Percentiles rank a stretch among this genome's conserved stretches.
phyloP scores from a whole-genome alignment of 2,888 invertebrate species.

The Tachina grossa region DNA sequence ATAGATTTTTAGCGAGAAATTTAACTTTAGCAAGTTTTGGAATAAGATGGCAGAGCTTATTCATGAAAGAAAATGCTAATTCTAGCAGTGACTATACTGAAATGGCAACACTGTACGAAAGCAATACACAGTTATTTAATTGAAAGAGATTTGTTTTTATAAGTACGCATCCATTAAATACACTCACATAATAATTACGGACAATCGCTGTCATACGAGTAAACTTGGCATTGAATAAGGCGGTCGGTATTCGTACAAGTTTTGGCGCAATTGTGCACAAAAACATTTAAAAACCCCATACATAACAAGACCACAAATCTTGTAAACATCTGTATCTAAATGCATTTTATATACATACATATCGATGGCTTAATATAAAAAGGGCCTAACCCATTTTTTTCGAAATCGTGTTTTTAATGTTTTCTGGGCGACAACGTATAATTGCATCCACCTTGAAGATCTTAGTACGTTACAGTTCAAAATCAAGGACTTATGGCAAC shows the following conservation, averaged over 20 bases:
- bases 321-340: background rate
- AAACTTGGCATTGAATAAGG: constrained; percentile 57
- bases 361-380: too few species aligned
- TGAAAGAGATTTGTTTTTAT: background rate
- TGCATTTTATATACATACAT: background rate
- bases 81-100: too few species aligned
- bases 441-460: too few species aligned
- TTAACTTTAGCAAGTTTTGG: too few species aligned
- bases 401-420: too few species aligned
- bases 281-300: constrained; percentile 1
- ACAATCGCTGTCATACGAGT: constrained; percentile 11
- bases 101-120: background rate
- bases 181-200: constrained; percentile 5
- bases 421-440: too few species aligned
- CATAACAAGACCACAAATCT: background rate
- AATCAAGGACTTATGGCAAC: too few species aligned
- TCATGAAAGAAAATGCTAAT: too few species aligned
- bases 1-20: too few species aligned
- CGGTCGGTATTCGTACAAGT: background rate
- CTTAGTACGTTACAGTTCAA: too few species aligned
- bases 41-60: too few species aligned
- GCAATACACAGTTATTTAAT: background rate
- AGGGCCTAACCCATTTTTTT: too few species aligned
- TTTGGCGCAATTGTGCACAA: constrained; percentile 22
- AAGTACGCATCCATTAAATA: constrained; percentile 16